phyloP scores from a whole-genome alignment of 2,888 invertebrate genomes.

The Laspeyria flexula region DNA sequence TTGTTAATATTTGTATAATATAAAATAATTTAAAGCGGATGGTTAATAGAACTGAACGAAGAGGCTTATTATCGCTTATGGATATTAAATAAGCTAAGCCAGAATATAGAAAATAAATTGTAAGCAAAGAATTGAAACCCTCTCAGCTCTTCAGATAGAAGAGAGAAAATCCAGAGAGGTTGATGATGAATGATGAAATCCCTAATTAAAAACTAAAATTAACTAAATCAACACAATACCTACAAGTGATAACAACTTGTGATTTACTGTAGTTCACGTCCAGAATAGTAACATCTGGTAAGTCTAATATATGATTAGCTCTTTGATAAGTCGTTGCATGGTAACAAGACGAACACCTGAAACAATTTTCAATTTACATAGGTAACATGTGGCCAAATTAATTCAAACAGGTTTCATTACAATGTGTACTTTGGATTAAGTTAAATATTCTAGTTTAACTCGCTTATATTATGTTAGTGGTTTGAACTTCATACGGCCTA shows the following conservation, averaged over 20 bases:
- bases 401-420: neutral
- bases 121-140: no score
- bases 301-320: slow-evolving; percentile 83
- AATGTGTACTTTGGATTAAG: slow-evolving; percentile 8
- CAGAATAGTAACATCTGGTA: slow-evolving; percentile 77
- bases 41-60: no score
- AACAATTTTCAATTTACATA: slow-evolving; percentile 35
- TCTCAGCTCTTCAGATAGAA: no score
- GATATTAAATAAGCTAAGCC: no score
- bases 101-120: no score
- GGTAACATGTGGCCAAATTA: neutral
- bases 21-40: no score
- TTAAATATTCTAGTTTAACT: slow-evolving; percentile 9
- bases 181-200: no score
- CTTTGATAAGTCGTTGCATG: slow-evolving; percentile 86
- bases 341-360: slow-evolving; percentile 87
- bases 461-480: neutral
- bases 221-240: neutral
- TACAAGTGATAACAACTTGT: slow-evolving; percentile 78
- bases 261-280: slow-evolving; percentile 56
- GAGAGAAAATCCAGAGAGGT: no score
- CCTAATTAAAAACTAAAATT: no score
- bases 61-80: no score
- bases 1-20: no score
- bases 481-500: neutral